Evolutionary conservation across 2,797 vertebrate genomes (phyloP).

Genomic region (Phoebastria nigripes): DNA sequence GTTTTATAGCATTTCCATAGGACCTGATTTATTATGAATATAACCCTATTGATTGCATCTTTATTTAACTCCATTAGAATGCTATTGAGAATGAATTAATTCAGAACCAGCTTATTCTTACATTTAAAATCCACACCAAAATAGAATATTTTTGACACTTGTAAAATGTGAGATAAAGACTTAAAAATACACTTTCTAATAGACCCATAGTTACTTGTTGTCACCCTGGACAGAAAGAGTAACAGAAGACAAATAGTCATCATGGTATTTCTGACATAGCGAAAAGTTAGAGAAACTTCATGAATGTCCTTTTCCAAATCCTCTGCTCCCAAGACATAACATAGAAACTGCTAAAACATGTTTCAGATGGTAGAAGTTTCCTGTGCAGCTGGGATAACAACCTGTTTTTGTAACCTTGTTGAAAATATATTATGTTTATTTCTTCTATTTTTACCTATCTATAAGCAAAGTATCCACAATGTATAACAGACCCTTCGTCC

Average conservation of each 20-base stretch:
- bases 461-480: not conserved
- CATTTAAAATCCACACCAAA: not conserved
- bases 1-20: slow-evolving; percentile 9
- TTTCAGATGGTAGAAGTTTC: not conserved
- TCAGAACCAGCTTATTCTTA: not conserved
- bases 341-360: not conserved
- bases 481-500: not conserved
- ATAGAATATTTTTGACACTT: not conserved
- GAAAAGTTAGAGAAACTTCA: not conserved
- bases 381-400: not conserved
- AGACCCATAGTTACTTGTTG: not conserved
- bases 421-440: not conserved
- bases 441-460: not conserved
- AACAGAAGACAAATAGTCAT: not conserved
- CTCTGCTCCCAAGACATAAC: not conserved
- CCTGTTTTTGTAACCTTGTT: not conserved
- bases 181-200: not conserved
- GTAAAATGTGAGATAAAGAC: not conserved
- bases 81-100: not conserved
- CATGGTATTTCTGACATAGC: not conserved
- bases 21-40: slow-evolving; percentile 28
- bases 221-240: not conserved
- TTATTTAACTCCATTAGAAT: slow-evolving; percentile 16
- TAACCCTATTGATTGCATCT: slow-evolving; percentile 9
- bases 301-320: not conserved